Evolutionary conservation across 2,888 invertebrate species (phyloP).

Genomic region (Eristalinus sepulchralis): DNA sequence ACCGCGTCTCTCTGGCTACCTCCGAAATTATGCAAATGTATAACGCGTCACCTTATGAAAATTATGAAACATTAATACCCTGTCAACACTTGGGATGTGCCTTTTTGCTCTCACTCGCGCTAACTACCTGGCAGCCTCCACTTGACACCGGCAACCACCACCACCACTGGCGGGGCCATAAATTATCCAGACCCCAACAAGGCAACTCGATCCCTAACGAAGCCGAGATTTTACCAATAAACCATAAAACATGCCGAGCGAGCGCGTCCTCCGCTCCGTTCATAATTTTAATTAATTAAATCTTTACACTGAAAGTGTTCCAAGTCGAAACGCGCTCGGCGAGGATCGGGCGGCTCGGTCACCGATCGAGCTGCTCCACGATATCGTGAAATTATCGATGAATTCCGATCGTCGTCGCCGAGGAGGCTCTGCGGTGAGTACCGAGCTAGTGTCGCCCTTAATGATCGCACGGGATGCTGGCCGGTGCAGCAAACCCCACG

Average conservation of each 20-base stretch:
- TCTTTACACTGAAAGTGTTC: slow-evolving; percentile 64
- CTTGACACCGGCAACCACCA: slow-evolving; percentile 22
- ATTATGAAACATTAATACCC: slow-evolving; percentile 71
- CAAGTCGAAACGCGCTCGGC: slow-evolving; percentile 21
- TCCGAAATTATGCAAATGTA: slow-evolving; percentile 68
- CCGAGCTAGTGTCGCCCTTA: slow-evolving; percentile 65
- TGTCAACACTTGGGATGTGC: slow-evolving; percentile 62
- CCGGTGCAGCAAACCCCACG: slow-evolving; percentile 7
- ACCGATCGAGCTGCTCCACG: background rate
- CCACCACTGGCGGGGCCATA: slow-evolving; percentile 48
- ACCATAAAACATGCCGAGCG: slow-evolving; percentile 65
- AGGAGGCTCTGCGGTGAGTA: background rate
- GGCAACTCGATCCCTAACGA: slow-evolving; percentile 33
- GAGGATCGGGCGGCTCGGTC: background rate
- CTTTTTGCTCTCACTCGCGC: slow-evolving; percentile 35
- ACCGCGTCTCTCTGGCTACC: slow-evolving; percentile 8
- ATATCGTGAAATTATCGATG: slow-evolving; percentile 56
- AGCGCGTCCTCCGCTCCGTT: slow-evolving; percentile 55
- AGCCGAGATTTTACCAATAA: slow-evolving; percentile 65
- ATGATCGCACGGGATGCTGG: slow-evolving; percentile 57
- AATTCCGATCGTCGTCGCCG: slow-evolving; percentile 52
- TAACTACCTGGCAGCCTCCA: slow-evolving; percentile 56
- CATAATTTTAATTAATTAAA: slow-evolving; percentile 72
- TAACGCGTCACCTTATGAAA: slow-evolving; percentile 69
- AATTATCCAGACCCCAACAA: slow-evolving; percentile 50